phyloP scores from a whole-genome alignment of 92 coral and sea anemone species.

The Phenganax marumi region DNA sequence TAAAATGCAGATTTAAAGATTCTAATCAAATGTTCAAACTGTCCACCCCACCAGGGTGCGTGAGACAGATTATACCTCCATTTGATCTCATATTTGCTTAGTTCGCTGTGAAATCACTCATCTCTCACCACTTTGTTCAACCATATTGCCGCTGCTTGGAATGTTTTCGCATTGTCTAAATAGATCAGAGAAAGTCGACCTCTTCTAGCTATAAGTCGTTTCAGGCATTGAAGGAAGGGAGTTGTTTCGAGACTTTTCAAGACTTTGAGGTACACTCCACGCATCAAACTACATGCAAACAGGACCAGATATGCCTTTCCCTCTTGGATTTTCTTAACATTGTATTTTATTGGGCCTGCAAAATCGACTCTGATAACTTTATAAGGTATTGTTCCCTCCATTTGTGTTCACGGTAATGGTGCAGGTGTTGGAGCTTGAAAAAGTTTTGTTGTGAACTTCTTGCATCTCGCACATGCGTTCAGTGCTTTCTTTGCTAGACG shows the following conservation, averaged over 20 bases:
- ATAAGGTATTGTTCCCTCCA: background rate
- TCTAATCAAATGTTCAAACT: background rate
- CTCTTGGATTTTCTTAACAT: constrained; percentile 13
- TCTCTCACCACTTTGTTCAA: constrained; percentile 2
- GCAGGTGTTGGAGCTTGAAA: constrained; percentile 11
- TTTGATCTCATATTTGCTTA: background rate
- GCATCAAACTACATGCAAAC: background rate
- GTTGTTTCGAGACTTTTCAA: background rate
- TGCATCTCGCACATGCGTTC: background rate
- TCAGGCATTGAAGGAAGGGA: background rate
- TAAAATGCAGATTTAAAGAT: too few relatives aligned
- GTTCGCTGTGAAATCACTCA: constrained; percentile 2
- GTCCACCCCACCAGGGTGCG: background rate
- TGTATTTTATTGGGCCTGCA: background rate
- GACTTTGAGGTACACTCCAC: background rate
- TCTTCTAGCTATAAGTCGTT: background rate
- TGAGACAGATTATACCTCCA: background rate
- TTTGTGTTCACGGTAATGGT: background rate
- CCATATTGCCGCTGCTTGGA: background rate
- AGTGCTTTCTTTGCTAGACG: background rate
- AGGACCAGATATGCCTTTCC: constrained; percentile 1
- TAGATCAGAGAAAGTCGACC: background rate
- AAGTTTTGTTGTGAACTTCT: background rate
- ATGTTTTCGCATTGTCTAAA: background rate
- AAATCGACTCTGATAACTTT: background rate